A percentile compares a stretch with the other conserved stretches of the same genome.
phyloP scores from a whole-genome alignment of 2,113 vertebrate species.

The Falco punctatus region DNA sequence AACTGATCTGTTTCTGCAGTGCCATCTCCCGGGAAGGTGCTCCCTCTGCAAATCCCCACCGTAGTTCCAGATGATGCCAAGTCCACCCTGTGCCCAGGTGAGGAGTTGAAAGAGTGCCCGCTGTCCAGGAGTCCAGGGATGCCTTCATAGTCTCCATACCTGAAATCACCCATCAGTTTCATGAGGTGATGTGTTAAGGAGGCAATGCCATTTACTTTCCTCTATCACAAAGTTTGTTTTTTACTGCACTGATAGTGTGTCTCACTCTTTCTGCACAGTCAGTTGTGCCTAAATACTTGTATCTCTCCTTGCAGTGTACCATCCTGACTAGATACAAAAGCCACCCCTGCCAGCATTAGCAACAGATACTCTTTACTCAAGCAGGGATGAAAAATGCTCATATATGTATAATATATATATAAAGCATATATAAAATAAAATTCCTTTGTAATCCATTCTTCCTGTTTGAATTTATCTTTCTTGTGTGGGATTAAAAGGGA shows the following conservation, averaged over 20 bases:
- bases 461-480: neutral
- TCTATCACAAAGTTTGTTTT: neutral
- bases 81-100: fast-evolving
- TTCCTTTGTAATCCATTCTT: neutral
- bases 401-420: neutral
- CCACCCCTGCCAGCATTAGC: neutral
- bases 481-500: neutral
- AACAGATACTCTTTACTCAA: neutral
- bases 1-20: neutral
- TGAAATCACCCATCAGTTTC: neutral
- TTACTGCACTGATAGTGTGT: neutral
- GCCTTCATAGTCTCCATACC: neutral
- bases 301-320: neutral
- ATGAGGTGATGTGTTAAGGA: neutral
- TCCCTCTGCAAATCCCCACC: neutral
- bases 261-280: neutral
- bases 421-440: neutral
- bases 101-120: neutral
- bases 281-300: neutral
- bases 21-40: fast-evolving
- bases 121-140: neutral
- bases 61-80: neutral
- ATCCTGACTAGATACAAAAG: neutral
- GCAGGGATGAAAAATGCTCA: neutral
- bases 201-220: neutral